Percentiles rank a stretch among this genome's conserved stretches.
These are phyloP conservation scores for Chaenogobius annularis DNA, from an alignment of 2,113 vertebrate species.

Conservation along the genomic window DNA sequence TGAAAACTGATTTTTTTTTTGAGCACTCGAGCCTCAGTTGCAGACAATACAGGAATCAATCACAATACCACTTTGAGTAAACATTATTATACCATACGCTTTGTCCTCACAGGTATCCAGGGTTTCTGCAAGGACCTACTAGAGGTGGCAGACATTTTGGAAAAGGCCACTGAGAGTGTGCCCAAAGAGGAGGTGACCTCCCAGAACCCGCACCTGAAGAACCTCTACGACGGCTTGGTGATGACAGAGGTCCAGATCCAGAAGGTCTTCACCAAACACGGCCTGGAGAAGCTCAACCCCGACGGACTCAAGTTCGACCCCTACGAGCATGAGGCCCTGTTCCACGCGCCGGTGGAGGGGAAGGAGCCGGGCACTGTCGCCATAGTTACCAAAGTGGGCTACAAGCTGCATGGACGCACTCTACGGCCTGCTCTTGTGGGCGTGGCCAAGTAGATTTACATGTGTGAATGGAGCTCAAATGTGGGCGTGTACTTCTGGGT, in stretches of 20 bases:
- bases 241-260: conserved; percentile 95
- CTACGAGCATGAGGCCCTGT: conserved; percentile 94
- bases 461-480: not conserved
- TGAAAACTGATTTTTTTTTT: too few species aligned
- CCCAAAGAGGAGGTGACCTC: conserved; percentile 86
- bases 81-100: not conserved
- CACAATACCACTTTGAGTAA: too few species aligned
- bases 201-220: conserved; percentile 93
- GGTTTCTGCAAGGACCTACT: conserved; percentile 96
- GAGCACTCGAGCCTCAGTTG: too few species aligned
- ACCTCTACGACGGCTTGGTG: conserved; percentile 90
- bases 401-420: conserved; percentile 93
- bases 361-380: conserved; percentile 90
- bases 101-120: conserved; percentile 84
- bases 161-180: conserved; percentile 93
- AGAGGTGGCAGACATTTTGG: conserved; percentile 94
- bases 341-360: conserved; percentile 85
- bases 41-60: too few species aligned
- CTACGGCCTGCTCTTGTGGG: conserved; percentile 93
- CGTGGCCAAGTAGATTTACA: conserved; percentile 82
- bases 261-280: conserved; percentile 95
- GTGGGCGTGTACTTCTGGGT: not conserved
- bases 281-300: conserved; percentile 87
- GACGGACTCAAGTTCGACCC: conserved; percentile 91
- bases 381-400: conserved; percentile 91